Evolutionary conservation across 1,140 invertebrate genomes (phyloP).

Genomic region (Papilio aristodemus): DNA sequence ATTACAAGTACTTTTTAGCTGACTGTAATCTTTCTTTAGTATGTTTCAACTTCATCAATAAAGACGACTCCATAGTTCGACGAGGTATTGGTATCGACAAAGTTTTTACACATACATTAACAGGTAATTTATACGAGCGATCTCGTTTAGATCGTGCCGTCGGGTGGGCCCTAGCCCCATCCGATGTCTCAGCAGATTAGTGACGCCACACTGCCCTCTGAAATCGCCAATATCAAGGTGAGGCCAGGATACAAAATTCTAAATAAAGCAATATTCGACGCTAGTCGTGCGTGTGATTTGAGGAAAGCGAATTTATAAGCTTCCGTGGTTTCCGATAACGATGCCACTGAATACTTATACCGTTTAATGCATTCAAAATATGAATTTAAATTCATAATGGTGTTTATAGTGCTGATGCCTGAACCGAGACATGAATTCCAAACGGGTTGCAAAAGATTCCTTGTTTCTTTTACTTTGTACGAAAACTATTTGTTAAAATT

Average conservation of each 20-base stretch:
- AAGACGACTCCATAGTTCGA: no score
- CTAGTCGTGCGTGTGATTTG: slow-evolving; percentile 52
- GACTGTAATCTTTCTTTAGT: no score
- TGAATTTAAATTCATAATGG: not conserved
- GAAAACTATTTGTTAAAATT: no score
- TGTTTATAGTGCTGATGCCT: not conserved
- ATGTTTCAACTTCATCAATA: no score
- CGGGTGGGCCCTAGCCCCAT: slow-evolving; percentile 39
- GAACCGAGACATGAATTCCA: not conserved
- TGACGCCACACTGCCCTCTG: slow-evolving; percentile 45
- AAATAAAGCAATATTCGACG: slow-evolving; percentile 57
- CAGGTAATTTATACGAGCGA: slow-evolving; percentile 33
- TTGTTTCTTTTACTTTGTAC: no score
- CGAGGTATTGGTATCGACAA: not conserved
- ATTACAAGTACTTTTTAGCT: no score
- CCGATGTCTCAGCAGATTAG: slow-evolving; percentile 51
- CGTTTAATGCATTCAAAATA: not conserved
- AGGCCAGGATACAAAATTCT: slow-evolving; percentile 48
- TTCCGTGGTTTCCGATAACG: slow-evolving; percentile 18
- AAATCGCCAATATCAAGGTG: slow-evolving; percentile 51
- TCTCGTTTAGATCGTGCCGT: slow-evolving; percentile 17
- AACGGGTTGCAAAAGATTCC: no score
- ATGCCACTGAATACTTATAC: not conserved
- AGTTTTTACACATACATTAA: slow-evolving; percentile 12
- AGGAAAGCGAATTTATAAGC: slow-evolving; percentile 40